Evolutionary conservation across 2,113 vertebrate genomes (phyloP), one percentile per base, ranked within the genome.

Genomic region (Oncorhynchus keta): DNA sequence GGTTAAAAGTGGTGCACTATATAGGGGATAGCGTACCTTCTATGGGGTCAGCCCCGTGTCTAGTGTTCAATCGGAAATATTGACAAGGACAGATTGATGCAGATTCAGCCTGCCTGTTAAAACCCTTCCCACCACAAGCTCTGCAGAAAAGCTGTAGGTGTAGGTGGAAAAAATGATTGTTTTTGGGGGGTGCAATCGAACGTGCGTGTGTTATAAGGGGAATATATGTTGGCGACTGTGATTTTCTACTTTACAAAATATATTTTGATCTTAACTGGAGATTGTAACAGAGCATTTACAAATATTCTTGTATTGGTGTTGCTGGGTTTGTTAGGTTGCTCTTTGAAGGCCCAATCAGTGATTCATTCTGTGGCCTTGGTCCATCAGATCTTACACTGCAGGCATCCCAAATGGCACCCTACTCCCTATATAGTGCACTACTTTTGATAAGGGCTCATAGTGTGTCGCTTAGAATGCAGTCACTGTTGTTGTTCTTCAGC

Each of bases 61-160:
- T 45, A 45, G 9, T 18, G 11, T 68, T 82, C 72, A 73, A 39
- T 79, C 45, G 77, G 72, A 71, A 73, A 77, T 82, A 77, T 76
- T 79, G 72, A 80, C 64, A 66, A 5, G 20, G 12, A 13, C 39
- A 1, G 1, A 78, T 80, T 45, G 76, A 26, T 72, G 72, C 55
- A 70, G 26, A 57, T 55, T 30, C 61, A 66, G 59, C 3, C 20
- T 57, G 62, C 65, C 1, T 16, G 6, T 64, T 84, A 71, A 73
- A 30, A 30, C 78, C 48, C 16, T 8, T 9, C 55, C 3, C 55
- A 61, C 13, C 51, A 49, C 11, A 13, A 22, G n/a, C 65, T 18
- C 32, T n/a, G 70, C 45, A 57, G n/a, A 16, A 72, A 9, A 72
- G 48, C 30, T 16, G 24, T 39, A 39, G 35, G 35, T 6, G 35